These are phyloP conservation scores for Leptinotarsa lineolata DNA, from an alignment of 1,140 invertebrate genomes.

Conservation along the genomic window DNA sequence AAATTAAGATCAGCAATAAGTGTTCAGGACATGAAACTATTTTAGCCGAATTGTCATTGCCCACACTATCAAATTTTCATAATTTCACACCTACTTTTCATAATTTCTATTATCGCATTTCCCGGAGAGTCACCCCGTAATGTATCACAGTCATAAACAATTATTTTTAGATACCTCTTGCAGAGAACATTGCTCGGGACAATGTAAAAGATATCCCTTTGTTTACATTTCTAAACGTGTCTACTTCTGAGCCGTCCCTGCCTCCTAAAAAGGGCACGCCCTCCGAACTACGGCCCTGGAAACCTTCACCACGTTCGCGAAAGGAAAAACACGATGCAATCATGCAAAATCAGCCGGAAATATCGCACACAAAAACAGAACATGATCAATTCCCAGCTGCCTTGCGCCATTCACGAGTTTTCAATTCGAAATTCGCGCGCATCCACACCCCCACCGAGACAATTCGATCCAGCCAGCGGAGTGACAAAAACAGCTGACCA, in stretches of 20 bases:
- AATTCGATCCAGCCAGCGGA: neutral
- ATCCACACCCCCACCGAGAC: neutral
- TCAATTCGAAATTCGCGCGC: conserved; percentile 16
- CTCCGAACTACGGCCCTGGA: neutral
- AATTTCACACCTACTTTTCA: no score
- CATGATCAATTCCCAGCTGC: conserved; percentile 3
- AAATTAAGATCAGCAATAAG: no score
- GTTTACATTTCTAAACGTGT: no score
- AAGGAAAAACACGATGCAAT: neutral
- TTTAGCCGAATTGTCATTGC: no score
- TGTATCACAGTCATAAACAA: neutral
- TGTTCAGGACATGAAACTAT: no score
- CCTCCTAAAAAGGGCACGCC: no score
- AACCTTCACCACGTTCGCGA: neutral
- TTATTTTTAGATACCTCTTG: neutral
- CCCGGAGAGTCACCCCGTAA: no score
- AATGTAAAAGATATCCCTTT: no score
- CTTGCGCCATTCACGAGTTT: conserved; percentile 9
- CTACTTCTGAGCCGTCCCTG: no score
- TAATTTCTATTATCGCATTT: no score
- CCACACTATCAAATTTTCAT: no score
- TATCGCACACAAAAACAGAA: neutral
- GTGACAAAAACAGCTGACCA: conserved; percentile 31
- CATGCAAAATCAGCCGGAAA: conserved; percentile 5
- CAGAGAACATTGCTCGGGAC: neutral